Evolutionary conservation across 2,888 invertebrate genomes (phyloP), one percentile per base, ranked within the genome.

Genomic region (Temnothorax ravouxi): DNA sequence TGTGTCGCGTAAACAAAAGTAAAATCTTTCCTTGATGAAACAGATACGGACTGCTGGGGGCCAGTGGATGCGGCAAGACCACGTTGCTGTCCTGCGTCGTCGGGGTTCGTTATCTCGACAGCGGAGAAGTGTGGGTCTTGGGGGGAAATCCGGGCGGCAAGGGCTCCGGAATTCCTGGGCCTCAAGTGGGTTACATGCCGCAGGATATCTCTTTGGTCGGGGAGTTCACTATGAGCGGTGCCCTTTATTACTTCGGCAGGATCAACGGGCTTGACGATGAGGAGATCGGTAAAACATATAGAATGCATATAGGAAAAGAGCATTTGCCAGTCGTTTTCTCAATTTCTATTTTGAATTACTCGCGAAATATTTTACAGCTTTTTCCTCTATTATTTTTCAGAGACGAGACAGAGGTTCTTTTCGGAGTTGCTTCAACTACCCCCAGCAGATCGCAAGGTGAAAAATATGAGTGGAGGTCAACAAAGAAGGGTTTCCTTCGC

Each of bases 21-120:
- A 0, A 9, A 52, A 54, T 54, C 5, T 15, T 76, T 61, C 3
- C 15, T n/a, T 66, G 21, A 97, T 66, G 21, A 97, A 97, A 91
- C 84, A 94, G 97, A 97, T 99, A 98, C 94, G 98, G 98, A 44
- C 96, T 99, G 9, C 95, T 99, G 29, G 99, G 98, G 1, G 97
- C 98, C 0, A 98, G 98, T 90, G 98, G 98, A 8, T 98, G 98
- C 93, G 98, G 98, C 5, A 99, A 98, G 94, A 98, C 98, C 0
- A 98, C 99, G 0, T 95, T 99, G 4, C 95, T 99, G 11, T 97
- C 98, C 74, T 98, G 98, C 95, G 96, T 98, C 88, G 97, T 98
- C 8, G 98, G 98, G 0, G 96, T 97, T 88, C 96, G 97, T 85
- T 95, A 96, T 75, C 95, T 98, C 61, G 96, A 98, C 93, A 96